Conservation (phyloP, 2,113 vertebrate genomes). For the Aegithalos caudatus region DNA sequence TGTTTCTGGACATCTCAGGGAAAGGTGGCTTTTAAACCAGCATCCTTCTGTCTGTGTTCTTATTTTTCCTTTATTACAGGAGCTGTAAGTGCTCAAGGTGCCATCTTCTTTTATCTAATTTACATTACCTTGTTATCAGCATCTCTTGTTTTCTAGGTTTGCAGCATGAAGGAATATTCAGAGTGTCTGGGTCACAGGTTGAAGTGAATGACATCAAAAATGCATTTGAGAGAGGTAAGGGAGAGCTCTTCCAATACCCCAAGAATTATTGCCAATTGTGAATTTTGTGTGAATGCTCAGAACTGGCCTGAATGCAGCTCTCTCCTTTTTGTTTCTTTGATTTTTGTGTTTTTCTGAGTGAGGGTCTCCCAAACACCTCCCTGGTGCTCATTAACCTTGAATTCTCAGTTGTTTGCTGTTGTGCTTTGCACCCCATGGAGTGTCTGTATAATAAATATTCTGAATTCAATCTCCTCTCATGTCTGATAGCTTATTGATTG, state of each 20-base stretch:
- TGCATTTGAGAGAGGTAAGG: slow-evolving; percentile 95
- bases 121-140: not conserved
- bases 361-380: not conserved
- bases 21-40: not conserved
- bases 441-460: not conserved
- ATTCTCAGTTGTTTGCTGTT: not conserved
- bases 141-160: slow-evolving; percentile 74
- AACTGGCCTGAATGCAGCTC: not conserved
- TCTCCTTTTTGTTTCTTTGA: not conserved
- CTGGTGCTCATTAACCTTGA: not conserved
- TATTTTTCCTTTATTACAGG: rapidly evolving
- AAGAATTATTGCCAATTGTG: not conserved
- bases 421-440: not conserved
- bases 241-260: not conserved
- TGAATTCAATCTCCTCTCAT: not conserved
- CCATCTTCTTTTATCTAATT: not conserved
- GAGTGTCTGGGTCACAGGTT: slow-evolving; percentile 96
- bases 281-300: not conserved
- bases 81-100: not conserved
- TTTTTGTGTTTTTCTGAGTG: not conserved
- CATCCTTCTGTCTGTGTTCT: not conserved
- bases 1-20: not conserved
- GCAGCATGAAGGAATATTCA: slow-evolving; percentile 95
- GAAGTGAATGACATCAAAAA: slow-evolving; percentile 99
- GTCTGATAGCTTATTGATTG: slow-evolving; percentile 15